Evolutionary conservation across 2,113 vertebrate species (phyloP), one percentile per base, ranked within the genome.

Genomic region (Gallinago undulata): DNA sequence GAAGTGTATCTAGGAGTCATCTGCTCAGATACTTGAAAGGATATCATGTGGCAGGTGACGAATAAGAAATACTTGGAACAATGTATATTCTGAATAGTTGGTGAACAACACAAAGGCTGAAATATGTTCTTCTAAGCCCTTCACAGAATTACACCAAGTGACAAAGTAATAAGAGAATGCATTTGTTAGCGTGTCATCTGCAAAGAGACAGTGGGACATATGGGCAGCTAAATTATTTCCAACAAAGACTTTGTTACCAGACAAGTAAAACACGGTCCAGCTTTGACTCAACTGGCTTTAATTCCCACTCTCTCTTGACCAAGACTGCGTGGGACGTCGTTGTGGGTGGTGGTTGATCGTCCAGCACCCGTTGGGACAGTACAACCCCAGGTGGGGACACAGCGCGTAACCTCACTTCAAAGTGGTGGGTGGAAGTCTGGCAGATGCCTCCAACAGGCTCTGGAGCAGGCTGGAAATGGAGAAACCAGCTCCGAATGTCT

Each of bases 291-390:
- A 24, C n/a, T 59, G 51, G 51, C 69, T 90, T 66, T 4, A 60
- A 62, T 55, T 48, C 67, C 72, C 19, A 23, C 45, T 24, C 30
- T 17, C 64, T 78, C 55, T 14, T 48, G 79, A 64, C 47, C 39
- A 39, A 24, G 50, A 37, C n/a, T 6, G 35, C 13, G 9, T 2
- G 33, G 18, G 14, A 66, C 56, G 7, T 63, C 0, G 1, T 3
- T 25, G 16, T 68, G 4, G 4, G 43, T 27, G 25, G 28, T 0
- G 3, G 68, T 35, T n/a, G 50, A n/a, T 47, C 41, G 19, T 5
- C 35, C 28, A 74, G 84, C 48, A 68, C n/a, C 53, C 2, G 0
- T 0, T 4, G 4, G 85, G 63, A 15, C 1, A 1, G 28, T 5
- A 18, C 57, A 37, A 13, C 14, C 56, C 68, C 5, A 13, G 41